Evolutionary conservation across 2,113 vertebrate genomes (phyloP), one percentile per base, ranked within the genome.

Genomic region (Gymnorhina tibicen): DNA sequence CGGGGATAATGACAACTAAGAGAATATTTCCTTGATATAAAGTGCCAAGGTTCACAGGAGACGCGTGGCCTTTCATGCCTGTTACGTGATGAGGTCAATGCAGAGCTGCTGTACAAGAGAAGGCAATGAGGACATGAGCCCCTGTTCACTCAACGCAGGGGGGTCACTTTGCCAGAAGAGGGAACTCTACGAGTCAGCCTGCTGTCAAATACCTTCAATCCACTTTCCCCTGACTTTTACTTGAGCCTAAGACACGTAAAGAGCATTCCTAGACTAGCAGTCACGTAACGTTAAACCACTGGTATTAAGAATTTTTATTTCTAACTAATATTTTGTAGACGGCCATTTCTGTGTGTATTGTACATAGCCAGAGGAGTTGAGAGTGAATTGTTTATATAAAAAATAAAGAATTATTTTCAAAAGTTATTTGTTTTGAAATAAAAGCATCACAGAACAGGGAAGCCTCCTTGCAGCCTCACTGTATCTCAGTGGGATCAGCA

Each of bases 11-110:
- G 47, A 92, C 88, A 97, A 89, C 97, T 97, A 91, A 96, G 96
- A 89, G 91, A 85, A 62, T 91, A 96, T 92, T 96, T 97, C 96
- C 73, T 92, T 92, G 94, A 95, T 95, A 89, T 74, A 93, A 84
- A 92, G 81, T 96, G 93, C 97, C 94, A 96, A 79, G 92, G 94
- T 96, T 96, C 96, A 94, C 91, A 74, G 73, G 82, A 95, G 97
- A 97, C 95, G 97, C 73, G 80, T 97, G 97, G 96, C 96, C 96
- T 97, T 97, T 97, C 82, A 95, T 93, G 91, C 94, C 92, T 95
- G 63, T 41, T 91, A 93, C 84, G 83, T 86, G 97, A 96, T 97
- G 96, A 96, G 97, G 91, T 79, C 93, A 97, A 82, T 86, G 67
- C 58, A 91, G 88, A 91, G 62, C 78, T 85, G 75, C 83, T 87